Evolutionary conservation across 1,140 invertebrate species (phyloP), one percentile per base, ranked within the genome.

Genomic region (Lordiphosa mommai): DNA sequence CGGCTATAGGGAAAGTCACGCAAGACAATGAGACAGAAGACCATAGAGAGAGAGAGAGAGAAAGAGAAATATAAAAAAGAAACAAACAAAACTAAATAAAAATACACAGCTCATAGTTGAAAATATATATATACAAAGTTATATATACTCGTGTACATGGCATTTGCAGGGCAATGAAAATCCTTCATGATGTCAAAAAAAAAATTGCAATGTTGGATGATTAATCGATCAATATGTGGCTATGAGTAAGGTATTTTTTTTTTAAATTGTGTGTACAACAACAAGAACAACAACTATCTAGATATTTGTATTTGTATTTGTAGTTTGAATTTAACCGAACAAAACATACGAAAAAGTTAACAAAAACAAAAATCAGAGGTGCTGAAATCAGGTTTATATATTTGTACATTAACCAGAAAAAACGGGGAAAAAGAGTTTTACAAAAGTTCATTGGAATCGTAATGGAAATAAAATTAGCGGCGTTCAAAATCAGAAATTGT

Each of bases 231-330:
- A 9, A 43, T 38, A 8, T 3, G 46, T 66, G 41, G 23, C 32
- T 27, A 14, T 29, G 37, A 38, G 34, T 68, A 30, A 7, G 23
- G 6, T 38, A 32, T n/a, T 2, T 49, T 38, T n/a, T 2, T 49
- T 38, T 57, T 60, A 64, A 57, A 56, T 36, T 84, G 72, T 79
- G 65, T 63, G 56, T 82, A 84, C 77, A 84, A 84, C 77, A 84
- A 84, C 77, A 84, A 84, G 77, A 84, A 84, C 77, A 84, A 84
- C 77, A 84, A 84, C 77, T 84, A 84, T 84, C 67, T 84, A 84
- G 77, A 76, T 82, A 84, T 82, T 77, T 77, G 57, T 76, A 76
- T 80, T 79, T 56, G 60, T 72, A 82, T 55, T 63, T 58, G 72
- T 56, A 52, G 64, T 64, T 76, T 16, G 30, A 74, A 73, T 64